These are phyloP conservation scores for Tolmerus cingulatus DNA, from an alignment of 2,888 invertebrate species.

Conservation along the genomic window DNA sequence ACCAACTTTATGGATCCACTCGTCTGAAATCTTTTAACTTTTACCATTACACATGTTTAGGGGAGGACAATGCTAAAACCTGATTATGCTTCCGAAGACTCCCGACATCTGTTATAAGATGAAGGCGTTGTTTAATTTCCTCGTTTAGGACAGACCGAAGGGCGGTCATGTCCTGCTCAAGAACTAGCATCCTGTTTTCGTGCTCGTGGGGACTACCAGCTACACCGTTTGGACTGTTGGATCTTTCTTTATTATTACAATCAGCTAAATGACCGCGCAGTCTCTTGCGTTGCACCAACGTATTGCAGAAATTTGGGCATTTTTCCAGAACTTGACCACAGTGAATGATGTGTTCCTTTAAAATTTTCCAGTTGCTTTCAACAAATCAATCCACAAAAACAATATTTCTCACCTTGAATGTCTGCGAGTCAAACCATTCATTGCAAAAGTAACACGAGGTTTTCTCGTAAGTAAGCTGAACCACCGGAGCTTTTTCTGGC, in stretches of 20 bases:
- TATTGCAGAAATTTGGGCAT: constrained; percentile 74
- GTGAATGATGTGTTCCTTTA: constrained; percentile 71
- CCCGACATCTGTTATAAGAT: constrained; percentile 62
- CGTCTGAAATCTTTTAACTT: constrained; percentile 54
- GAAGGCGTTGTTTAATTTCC: constrained; percentile 61
- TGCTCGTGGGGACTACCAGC: constrained; percentile 39
- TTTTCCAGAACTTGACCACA: constrained; percentile 78
- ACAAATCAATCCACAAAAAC: background rate
- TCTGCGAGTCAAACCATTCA: constrained; percentile 71
- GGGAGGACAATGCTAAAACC: constrained; percentile 22
- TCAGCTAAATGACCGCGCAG: constrained; percentile 68
- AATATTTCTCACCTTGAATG: constrained; percentile 67
- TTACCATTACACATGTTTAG: background rate
- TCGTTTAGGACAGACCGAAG: constrained; percentile 60
- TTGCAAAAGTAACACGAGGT: constrained; percentile 75
- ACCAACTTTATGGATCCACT: constrained; percentile 59
- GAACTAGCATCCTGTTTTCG: constrained; percentile 54
- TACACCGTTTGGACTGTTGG: constrained; percentile 48
- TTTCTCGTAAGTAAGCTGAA: constrained; percentile 62
- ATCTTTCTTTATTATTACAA: constrained; percentile 58
- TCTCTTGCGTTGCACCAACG: constrained; percentile 73
- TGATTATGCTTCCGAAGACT: constrained; percentile 62
- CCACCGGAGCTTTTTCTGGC: background rate
- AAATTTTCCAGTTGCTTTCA: background rate
- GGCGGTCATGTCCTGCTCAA: constrained; percentile 58